Conservation (phyloP, 2,797 vertebrate species). For the Muraenolepis orangiensis region DNA sequence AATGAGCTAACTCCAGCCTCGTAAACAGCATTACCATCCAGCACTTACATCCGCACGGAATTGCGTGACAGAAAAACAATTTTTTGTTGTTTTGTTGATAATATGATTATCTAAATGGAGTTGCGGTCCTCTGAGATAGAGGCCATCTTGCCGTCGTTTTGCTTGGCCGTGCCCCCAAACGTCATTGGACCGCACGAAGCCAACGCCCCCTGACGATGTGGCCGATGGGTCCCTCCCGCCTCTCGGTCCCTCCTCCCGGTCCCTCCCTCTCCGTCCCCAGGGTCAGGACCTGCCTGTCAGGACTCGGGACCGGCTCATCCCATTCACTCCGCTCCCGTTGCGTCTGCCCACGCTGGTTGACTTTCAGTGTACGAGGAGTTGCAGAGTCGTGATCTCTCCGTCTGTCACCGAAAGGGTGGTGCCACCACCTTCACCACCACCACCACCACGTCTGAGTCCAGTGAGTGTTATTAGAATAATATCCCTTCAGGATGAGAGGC, state of each 20-base stretch:
- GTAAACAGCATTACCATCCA: too few relatives aligned
- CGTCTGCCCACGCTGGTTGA: not conserved
- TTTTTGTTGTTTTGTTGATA: too few relatives aligned
- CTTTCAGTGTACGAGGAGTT: not conserved
- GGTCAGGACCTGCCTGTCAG: not conserved
- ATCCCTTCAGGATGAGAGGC: constrained; percentile 34
- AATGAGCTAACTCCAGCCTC: too few relatives aligned
- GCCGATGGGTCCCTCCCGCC: constrained; percentile 26
- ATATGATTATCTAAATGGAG: too few relatives aligned
- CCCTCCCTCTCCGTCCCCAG: not conserved
- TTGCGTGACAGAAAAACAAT: too few relatives aligned
- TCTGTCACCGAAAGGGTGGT: not conserved
- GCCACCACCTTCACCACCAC: not conserved
- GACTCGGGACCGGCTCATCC: not conserved
- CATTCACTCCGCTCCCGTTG: not conserved
- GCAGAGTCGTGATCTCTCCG: not conserved
- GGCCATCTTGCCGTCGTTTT: not conserved
- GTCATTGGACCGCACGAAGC: constrained; percentile 36
- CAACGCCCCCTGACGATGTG: constrained; percentile 25
- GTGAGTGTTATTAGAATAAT: not conserved
- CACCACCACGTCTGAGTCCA: not conserved
- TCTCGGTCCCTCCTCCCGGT: too few relatives aligned
- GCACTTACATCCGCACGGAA: too few relatives aligned
- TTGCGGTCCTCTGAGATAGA: too few relatives aligned
- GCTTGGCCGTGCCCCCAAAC: constrained; percentile 1